Conservation (phyloP, 2,888 invertebrate species). For the Melinaea menophilus region DNA sequence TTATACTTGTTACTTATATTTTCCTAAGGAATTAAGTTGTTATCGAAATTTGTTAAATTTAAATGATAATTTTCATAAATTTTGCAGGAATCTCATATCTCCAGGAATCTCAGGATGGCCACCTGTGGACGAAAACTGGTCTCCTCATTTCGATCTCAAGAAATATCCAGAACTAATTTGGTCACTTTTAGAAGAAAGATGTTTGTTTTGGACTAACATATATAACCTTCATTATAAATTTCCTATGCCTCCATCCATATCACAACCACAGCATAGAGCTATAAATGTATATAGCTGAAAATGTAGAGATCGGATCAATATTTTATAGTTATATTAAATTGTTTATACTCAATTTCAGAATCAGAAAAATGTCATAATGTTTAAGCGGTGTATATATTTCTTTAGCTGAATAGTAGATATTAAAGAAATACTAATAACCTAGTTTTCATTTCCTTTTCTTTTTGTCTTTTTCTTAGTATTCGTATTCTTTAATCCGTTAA, state of each 20-base stretch:
- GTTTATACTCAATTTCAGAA: too few species aligned
- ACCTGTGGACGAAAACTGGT: conserved; percentile 30
- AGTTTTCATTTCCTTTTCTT: too few species aligned
- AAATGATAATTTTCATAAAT: neutral
- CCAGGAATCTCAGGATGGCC: conserved; percentile 39
- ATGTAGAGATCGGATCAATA: neutral
- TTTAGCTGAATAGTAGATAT: too few species aligned
- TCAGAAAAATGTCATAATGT: too few species aligned
- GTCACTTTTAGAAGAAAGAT: conserved; percentile 35
- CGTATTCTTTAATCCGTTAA: too few species aligned
- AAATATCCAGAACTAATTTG: conserved; percentile 34
- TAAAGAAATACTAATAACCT: too few species aligned
- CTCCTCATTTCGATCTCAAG: conserved; percentile 44
- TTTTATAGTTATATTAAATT: too few species aligned
- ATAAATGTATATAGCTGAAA: too few species aligned
- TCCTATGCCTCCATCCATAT: conserved; percentile 38
- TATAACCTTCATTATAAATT: conserved; percentile 41
- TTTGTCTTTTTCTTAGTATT: too few species aligned
- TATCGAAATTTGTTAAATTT: too few species aligned
- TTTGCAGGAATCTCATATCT: conserved; percentile 43
- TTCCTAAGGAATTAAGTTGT: too few species aligned
- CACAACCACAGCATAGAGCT: neutral
- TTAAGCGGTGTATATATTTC: too few species aligned
- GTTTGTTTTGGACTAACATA: conserved; percentile 45
- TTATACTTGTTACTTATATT: conserved; percentile 46